phyloP scores from a whole-genome alignment of 2,888 invertebrate species.

The Pseudanteris insignis region DNA sequence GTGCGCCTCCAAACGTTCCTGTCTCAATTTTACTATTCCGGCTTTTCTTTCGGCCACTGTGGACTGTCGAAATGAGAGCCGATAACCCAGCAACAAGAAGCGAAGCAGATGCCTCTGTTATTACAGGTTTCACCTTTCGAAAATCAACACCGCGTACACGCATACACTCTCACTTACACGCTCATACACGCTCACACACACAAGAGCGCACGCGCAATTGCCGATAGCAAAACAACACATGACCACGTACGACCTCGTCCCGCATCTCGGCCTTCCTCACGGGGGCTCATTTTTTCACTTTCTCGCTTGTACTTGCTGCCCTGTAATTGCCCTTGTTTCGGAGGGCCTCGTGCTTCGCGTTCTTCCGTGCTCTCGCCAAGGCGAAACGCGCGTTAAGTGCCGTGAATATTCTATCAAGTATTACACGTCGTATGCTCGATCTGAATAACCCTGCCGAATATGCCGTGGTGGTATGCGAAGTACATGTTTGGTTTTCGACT shows the following conservation, averaged over 20 bases:
- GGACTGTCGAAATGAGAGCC: constrained; percentile 43
- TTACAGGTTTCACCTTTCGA: constrained; percentile 59
- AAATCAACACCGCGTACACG: constrained; percentile 51
- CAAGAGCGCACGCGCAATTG: constrained; percentile 2
- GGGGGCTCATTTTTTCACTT: constrained; percentile 24
- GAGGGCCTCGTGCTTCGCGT: no score
- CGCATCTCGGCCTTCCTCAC: no score
- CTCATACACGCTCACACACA: constrained; percentile 23
- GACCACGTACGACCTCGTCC: no score
- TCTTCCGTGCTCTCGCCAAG: no score
- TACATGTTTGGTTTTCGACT: constrained; percentile 3
- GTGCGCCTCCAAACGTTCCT: no score
- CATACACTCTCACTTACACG: constrained; percentile 8
- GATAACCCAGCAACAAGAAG: constrained; percentile 47
- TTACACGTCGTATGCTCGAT: background rate
- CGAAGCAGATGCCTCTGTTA: constrained; percentile 58
- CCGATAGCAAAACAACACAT: no score
- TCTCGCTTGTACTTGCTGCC: constrained; percentile 6
- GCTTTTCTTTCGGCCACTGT: constrained; percentile 22
- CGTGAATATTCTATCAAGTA: constrained; percentile 9
- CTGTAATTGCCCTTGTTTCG: constrained; percentile 18
- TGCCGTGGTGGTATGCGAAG: constrained; percentile 6
- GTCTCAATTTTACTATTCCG: constrained; percentile 35
- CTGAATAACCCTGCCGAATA: background rate
- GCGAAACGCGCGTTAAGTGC: background rate